phyloP scores from a whole-genome alignment of 2,113 vertebrate genomes.

The Zapus hudsonius region DNA sequence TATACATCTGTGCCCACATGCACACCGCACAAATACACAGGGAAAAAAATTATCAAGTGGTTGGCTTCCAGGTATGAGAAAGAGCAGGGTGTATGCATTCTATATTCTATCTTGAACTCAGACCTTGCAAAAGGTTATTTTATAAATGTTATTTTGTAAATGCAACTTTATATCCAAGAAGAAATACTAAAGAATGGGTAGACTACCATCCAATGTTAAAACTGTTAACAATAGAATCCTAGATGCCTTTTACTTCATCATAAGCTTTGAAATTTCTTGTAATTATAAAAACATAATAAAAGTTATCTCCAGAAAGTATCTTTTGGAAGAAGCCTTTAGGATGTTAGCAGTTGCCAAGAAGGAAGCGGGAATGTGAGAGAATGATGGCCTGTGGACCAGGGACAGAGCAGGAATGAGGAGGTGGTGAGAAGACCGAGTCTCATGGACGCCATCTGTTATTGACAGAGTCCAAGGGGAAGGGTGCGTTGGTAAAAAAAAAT shows the following conservation, averaged over 20 bases:
- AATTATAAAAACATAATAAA: neutral
- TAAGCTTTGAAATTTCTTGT: neutral
- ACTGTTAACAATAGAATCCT: neutral
- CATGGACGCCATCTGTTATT: neutral
- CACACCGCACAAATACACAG: too few species aligned
- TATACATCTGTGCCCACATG: too few species aligned
- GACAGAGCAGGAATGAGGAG: neutral
- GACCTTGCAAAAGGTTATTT: neutral
- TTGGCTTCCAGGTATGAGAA: neutral
- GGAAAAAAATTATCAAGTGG: neutral
- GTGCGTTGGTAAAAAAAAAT: neutral
- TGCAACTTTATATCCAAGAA: neutral
- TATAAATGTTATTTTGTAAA: too few species aligned
- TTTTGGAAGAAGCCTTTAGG: neutral
- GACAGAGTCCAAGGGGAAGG: neutral
- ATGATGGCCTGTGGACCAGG: neutral
- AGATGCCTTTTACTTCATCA: neutral
- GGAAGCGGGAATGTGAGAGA: neutral
- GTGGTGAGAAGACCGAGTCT: neutral
- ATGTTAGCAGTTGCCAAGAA: neutral
- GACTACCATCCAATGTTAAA: slow-evolving; percentile 13
- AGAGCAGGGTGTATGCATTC: neutral
- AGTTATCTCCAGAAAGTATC: neutral
- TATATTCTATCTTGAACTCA: neutral
- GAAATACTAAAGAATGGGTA: neutral